phyloP scores from a whole-genome alignment of 1,140 invertebrate species.

The Zeugodacus cucurbitae region DNA sequence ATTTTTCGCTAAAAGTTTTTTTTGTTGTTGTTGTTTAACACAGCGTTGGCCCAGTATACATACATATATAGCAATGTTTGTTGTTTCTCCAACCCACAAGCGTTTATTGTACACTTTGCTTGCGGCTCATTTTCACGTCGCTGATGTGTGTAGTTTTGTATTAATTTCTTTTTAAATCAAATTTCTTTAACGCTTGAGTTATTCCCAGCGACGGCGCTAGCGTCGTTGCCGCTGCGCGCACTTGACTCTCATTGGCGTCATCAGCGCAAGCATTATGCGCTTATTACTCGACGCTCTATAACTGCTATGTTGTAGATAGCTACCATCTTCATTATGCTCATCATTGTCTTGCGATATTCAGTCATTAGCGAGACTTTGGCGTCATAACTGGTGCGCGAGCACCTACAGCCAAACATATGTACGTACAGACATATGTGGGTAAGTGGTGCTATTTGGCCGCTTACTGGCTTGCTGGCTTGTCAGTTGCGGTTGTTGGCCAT shows the following conservation, averaged over 20 bases:
- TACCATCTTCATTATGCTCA: conserved; percentile 7
- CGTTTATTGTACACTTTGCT: background rate
- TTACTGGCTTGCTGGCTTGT: background rate
- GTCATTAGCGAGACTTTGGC: conserved; percentile 44
- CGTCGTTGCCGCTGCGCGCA: background rate
- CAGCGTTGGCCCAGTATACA: too few relatives aligned
- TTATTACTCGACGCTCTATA: background rate
- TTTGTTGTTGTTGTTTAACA: too few relatives aligned
- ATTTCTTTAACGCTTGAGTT: conserved; percentile 42
- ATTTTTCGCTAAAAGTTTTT: background rate
- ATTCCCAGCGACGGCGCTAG: background rate
- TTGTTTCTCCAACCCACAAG: background rate
- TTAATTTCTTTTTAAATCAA: conserved; percentile 40
- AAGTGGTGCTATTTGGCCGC: conserved; percentile 33
- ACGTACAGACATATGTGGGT: conserved; percentile 8
- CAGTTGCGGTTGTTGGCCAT: conserved; percentile 27
- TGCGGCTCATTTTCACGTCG: conserved; percentile 22
- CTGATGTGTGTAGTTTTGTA: conserved; percentile 4
- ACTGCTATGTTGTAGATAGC: background rate
- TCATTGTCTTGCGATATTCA: background rate
- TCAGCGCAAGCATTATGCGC: background rate
- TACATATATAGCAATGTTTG: background rate
- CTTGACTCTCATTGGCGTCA: conserved; percentile 30
- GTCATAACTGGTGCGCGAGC: conserved; percentile 61
- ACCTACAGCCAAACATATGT: conserved; percentile 46